phyloP scores from a whole-genome alignment of 2,888 invertebrate genomes.

The Pantelozetes paolii region DNA sequence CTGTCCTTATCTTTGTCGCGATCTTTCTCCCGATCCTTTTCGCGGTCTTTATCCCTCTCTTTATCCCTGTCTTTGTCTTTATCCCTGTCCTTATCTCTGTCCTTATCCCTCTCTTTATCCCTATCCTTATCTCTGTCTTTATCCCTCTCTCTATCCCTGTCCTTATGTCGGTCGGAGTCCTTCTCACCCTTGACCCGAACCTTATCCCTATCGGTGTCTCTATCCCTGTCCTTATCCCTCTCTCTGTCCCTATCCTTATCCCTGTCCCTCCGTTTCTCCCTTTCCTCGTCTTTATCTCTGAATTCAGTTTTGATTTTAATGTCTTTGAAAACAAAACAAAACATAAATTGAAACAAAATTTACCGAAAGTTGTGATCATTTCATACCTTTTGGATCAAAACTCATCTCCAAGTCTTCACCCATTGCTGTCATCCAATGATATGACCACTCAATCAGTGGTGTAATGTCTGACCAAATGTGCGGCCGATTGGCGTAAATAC shows the following conservation, averaged over 20 bases:
- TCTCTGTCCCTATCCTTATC: background rate
- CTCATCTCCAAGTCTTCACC: constrained; percentile 17
- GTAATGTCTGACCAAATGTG: background rate
- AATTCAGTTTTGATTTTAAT: constrained; percentile 1
- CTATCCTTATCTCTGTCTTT: background rate
- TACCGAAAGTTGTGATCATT: background rate
- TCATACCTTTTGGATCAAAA: constrained; percentile 24
- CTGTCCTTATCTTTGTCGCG: too few species aligned
- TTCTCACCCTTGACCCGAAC: background rate
- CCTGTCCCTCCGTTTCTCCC: background rate
- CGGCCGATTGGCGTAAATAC: too few species aligned
- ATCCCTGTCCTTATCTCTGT: background rate
- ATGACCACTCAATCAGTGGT: too few species aligned
- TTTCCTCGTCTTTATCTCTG: background rate
- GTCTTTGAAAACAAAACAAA: background rate
- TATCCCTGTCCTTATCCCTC: background rate
- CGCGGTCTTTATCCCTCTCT: background rate
- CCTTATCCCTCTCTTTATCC: background rate
- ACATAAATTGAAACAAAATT: background rate
- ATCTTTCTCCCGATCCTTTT: background rate
- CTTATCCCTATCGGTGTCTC: background rate
- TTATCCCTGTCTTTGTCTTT: constrained; percentile 3
- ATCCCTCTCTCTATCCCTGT: background rate
- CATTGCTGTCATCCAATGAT: background rate
- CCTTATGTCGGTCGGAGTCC: background rate